Percentiles rank a stretch among this genome's conserved stretches.
Evolutionary conservation across 2,113 vertebrate genomes (phyloP).

Genomic region (Sinocyclocheilus grahami): DNA sequence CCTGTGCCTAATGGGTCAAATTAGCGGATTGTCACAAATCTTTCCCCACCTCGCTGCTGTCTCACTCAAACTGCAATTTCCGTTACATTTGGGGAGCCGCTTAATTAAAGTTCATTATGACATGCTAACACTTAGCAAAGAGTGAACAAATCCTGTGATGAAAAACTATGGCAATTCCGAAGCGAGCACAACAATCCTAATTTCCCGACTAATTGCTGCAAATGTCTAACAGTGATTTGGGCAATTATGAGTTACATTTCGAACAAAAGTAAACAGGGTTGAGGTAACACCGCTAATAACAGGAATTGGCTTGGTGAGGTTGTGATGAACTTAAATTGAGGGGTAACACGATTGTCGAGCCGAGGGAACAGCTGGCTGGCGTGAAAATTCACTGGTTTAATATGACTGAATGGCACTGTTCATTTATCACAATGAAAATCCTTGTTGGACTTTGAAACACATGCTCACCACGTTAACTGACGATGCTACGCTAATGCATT

Average conservation of each 20-base stretch:
- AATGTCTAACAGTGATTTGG: constrained; percentile 69
- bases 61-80: constrained; percentile 16
- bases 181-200: constrained; percentile 55
- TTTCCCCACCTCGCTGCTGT: constrained; percentile 38
- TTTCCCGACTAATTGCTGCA: constrained; percentile 67
- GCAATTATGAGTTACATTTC: constrained; percentile 68
- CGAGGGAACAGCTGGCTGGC: constrained; percentile 24
- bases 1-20: constrained; percentile 70
- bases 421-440: constrained; percentile 29
- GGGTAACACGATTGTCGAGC: not conserved
- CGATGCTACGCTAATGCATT: not conserved
- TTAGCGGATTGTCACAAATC: constrained; percentile 68
- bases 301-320: constrained; percentile 46
- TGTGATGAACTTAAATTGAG: constrained; percentile 60
- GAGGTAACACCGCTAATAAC: constrained; percentile 59
- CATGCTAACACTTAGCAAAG: constrained; percentile 49
- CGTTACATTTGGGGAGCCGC: constrained; percentile 58
- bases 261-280: constrained; percentile 65
- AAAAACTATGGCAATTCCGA: constrained; percentile 70
- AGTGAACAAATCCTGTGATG: constrained; percentile 58
- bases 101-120: constrained; percentile 73
- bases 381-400: constrained; percentile 57
- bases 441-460: not conserved
- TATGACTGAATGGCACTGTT: constrained; percentile 55
- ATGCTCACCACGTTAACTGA: not conserved